phyloP scores from a whole-genome alignment of 2,888 invertebrate genomes.

The Papilio demoleus region DNA sequence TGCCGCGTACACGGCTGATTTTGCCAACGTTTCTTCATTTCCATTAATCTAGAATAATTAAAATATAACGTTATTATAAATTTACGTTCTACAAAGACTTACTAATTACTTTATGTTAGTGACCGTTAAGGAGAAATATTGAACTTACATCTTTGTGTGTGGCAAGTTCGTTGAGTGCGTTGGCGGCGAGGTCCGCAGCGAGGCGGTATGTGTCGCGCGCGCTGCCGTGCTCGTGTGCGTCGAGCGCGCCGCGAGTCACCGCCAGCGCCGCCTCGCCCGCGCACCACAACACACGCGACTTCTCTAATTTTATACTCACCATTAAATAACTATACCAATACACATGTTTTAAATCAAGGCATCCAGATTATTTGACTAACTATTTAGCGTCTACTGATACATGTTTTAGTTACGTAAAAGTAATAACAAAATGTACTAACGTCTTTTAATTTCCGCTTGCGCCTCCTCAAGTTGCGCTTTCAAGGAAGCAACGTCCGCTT shows the following conservation, averaged over 20 bases:
- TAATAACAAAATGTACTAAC: slow-evolving; percentile 59
- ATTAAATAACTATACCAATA: not conserved
- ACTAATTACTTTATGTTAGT: too few species aligned
- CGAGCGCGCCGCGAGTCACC: slow-evolving; percentile 64
- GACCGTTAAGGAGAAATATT: too few species aligned
- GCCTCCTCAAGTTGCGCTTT: slow-evolving; percentile 75
- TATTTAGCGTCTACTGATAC: not conserved
- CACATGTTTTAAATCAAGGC: too few species aligned
- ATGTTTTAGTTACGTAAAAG: not conserved
- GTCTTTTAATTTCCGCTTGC: slow-evolving; percentile 64
- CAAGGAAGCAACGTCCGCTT: slow-evolving; percentile 82
- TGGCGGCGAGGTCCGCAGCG: slow-evolving; percentile 64
- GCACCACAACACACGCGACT: slow-evolving; percentile 56
- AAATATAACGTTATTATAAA: not conserved
- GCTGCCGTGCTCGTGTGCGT: slow-evolving; percentile 61
- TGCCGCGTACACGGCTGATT: slow-evolving; percentile 64
- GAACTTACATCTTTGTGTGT: slow-evolving; percentile 58
- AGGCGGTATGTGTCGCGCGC: slow-evolving; percentile 61
- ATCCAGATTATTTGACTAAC: not conserved
- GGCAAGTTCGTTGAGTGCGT: slow-evolving; percentile 64
- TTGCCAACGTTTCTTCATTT: slow-evolving; percentile 67
- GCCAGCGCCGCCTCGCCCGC: slow-evolving; percentile 67
- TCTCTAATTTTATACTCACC: slow-evolving; percentile 50
- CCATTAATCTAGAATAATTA: slow-evolving; percentile 60
- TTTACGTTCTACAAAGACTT: too few species aligned